Base-by-base conservation (phyloP, 2,888 invertebrate genomes). In the Drosophila sordidula region DNA sequence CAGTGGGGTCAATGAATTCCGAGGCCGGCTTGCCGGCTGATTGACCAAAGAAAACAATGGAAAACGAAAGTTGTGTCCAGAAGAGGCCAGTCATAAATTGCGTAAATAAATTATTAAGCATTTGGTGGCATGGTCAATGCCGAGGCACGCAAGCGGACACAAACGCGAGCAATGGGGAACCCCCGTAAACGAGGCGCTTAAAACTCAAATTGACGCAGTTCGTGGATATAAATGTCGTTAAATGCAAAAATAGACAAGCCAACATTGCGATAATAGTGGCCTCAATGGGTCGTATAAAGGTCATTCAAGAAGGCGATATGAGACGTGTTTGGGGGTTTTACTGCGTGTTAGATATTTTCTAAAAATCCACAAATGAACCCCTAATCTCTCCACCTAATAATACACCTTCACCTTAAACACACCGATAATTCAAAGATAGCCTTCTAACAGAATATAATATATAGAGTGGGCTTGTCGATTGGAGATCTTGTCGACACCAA, bases 41-140 rank as follows among this genome's bases (percentile, higher is more conserved):
- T 36, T 38, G 51, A 45, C 9, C 55, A 58, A 67, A 63, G 51
- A 57, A 45, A 67, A 54, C 22, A 36, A 54, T 22, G 22, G 74
- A 73, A 75, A 75, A 42, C 58, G 80, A 77, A 77, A 77, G 79
- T 76, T 63, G 16, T 36, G 38, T 12, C 44, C 49, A 42, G 25
- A 41, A 32, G 22, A 52, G 50, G 49, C 45, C 58, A 51, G 69
- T 70, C 78, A 84, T 78, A 78, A 86, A 76, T 87, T 87, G 89
- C 85, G 85, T 80, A 87, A 85, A 89, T 84, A 50, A 84, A 83
- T 87, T 87, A 85, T 89, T 80, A 68, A 42, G 46, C 22, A 0
- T 16, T 42, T 9, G 18, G 14, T 50, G 66, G 46, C 47, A 41
- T 65, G 81, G 70, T 65, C 62, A 63, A 36, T 25, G 8, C 9